Percentiles rank a stretch among this genome's conserved stretches.
phyloP scores from a whole-genome alignment of 2,888 invertebrate species.

The Poecilobothrus nobilitatus region DNA sequence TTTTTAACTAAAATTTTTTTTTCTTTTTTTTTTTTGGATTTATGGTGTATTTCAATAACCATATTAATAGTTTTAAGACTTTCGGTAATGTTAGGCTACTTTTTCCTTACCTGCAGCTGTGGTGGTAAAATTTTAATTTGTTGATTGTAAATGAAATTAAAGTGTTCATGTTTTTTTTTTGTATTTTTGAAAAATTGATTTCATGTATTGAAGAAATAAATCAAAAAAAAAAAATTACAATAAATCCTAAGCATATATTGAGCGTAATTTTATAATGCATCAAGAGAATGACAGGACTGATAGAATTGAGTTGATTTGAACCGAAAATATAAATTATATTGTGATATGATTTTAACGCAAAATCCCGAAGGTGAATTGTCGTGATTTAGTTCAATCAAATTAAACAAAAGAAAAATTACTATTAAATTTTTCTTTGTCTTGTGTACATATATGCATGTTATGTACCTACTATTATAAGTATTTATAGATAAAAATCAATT shows the following conservation, averaged over 20 bases:
- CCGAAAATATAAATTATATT: background rate
- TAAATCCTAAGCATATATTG: background rate
- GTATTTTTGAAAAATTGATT: background rate
- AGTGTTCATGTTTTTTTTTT: background rate
- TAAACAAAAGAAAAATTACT: constrained; percentile 3
- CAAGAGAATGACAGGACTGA: too few species aligned
- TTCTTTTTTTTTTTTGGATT: background rate
- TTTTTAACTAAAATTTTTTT: background rate
- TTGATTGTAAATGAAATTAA: too few species aligned
- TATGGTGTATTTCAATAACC: too few species aligned
- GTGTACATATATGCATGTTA: too few species aligned
- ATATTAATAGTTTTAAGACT: too few species aligned
- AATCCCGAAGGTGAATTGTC: background rate
- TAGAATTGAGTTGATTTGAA: too few species aligned
- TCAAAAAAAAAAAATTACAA: background rate
- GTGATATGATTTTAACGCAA: background rate
- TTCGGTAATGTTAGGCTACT: background rate
- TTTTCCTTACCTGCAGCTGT: background rate
- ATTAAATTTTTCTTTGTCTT: too few species aligned
- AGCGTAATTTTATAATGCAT: background rate
- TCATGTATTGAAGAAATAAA: background rate
- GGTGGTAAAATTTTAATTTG: background rate
- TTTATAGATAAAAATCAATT: constrained; percentile 1
- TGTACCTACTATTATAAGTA: too few species aligned
- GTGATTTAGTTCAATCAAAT: background rate